Conservation (phyloP, 2,888 invertebrate genomes). For the Hartigia nigra region DNA sequence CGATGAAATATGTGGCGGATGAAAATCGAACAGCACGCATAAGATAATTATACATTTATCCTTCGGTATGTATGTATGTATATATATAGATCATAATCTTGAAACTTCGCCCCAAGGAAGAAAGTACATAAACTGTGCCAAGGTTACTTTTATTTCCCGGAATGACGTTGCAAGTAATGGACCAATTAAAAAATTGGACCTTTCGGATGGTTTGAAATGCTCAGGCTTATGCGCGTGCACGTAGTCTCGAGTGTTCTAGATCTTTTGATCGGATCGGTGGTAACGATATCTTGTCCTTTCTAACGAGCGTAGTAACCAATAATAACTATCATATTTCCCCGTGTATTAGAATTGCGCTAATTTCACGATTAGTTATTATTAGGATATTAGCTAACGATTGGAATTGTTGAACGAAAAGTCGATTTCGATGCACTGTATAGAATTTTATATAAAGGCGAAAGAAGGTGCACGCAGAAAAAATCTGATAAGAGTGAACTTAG, state of each 20-base stretch:
- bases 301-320: background rate
- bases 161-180: background rate
- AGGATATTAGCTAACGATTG: background rate
- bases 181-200: background rate
- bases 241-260: background rate
- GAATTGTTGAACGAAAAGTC: background rate
- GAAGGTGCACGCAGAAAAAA: background rate
- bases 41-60: background rate
- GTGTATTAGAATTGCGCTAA: background rate
- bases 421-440: background rate
- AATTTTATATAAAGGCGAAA: background rate
- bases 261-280: background rate
- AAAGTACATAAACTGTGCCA: constrained; percentile 2
- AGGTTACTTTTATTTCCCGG: constrained; percentile 2
- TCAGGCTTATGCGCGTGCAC: background rate
- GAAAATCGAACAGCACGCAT: background rate
- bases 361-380: background rate
- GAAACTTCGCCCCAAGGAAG: constrained; percentile 7
- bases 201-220: background rate
- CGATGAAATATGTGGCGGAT: background rate
- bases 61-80: no score
- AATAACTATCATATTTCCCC: background rate
- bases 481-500: background rate
- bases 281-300: background rate
- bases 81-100: background rate